Base-by-base conservation (phyloP, 1,140 invertebrate species). In the Brachystomella parvula region DNA sequence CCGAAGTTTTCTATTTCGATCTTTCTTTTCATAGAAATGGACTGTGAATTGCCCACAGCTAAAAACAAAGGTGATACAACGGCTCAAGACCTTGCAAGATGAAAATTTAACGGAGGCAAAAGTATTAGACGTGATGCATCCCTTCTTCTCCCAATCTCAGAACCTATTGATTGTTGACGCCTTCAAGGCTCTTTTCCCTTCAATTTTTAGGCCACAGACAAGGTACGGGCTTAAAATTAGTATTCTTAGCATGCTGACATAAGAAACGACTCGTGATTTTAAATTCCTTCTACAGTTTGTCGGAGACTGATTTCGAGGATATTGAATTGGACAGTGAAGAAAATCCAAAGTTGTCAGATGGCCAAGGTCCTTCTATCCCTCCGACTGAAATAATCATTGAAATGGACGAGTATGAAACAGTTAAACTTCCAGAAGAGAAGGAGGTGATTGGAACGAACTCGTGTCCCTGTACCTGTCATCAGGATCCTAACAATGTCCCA, bases 391-490 rank as follows among this genome's bases (percentile, higher is more conserved):
- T 53, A 26, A n/a, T n/a, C n/a, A n/a, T n/a, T n/a, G 49, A 53
- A 53, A 17, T 53, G 49, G 49, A 53, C 24, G 33, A 67, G 44
- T 35, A 33, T 31, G 71, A 73, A 64, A 26, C 59, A 19, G 63
- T 73, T 0, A 70, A 66, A 29, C 31, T 73, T 0, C 71, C 71
- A 19, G 71, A 73, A 58, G 71, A 73, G 65, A 64, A 58, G 3
- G 26, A 29, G 2, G 33, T 70, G n/a, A 63, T 62, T 32, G 68
- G 68, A 0, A 70, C 71, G 9, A 63, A 33, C 26, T 68, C 59
- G 2, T 73, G 71, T 60, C 66, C 68, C 3, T 73, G 71, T 66
- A 31, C 57, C 28, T 73, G 71, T 30, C 71, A 73, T 29, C 19
- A n/a, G 2, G 44, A 70, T 30, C 58, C 66, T 2, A 53, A 24